Evolutionary conservation across 2,888 invertebrate species (phyloP), one percentile per base, ranked within the genome.

Genomic region (Athrips mouffetella): DNA sequence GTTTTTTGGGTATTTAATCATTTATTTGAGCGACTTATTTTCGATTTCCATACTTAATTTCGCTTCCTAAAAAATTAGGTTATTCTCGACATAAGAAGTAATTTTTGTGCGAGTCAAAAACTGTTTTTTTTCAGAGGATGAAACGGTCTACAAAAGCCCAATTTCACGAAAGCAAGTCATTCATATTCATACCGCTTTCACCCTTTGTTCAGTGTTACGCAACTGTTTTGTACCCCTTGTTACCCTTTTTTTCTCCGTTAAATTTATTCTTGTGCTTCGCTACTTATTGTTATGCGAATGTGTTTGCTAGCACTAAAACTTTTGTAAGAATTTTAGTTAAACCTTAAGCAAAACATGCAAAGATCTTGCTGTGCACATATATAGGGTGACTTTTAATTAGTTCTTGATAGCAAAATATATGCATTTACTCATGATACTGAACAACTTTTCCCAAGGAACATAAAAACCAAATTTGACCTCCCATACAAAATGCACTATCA

Each of bases 151-250:
- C 45, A 25, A 35, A 13, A 16, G 49, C 72, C 76, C 72, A 83
- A 81, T 83, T 85, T 81, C 73, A 61, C 70, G 66, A 55, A 76
- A 81, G 76, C 70, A 76, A 65, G 62, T 75, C 73, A 84, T 88
- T 86, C 83, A 82, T 84, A 88, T 88, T 86, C 85, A 87, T 85
- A 76, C 63, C 60, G 65, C 73, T 70, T 74, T 71, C 76, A 73
- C 81, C 81, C 82, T 82, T 85, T 82, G 77, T 80, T 66, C 72
- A 53, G 48, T 65, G 76, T 80, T 80, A 75, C 74, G 76, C 69
- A 83, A 83, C 72, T 64, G 69, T 59, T 69, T 75, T 71, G 72
- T 73, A 69, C 67, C 69, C 72, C 61, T 68, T 73, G 42, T 42
- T 45, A 31, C 45, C 31, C 44, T 65, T 50, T 40, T 56, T 60